These are phyloP conservation scores for Oostethus manadensis DNA, from an alignment of 2,113 vertebrate species.

Conservation along the genomic window DNA sequence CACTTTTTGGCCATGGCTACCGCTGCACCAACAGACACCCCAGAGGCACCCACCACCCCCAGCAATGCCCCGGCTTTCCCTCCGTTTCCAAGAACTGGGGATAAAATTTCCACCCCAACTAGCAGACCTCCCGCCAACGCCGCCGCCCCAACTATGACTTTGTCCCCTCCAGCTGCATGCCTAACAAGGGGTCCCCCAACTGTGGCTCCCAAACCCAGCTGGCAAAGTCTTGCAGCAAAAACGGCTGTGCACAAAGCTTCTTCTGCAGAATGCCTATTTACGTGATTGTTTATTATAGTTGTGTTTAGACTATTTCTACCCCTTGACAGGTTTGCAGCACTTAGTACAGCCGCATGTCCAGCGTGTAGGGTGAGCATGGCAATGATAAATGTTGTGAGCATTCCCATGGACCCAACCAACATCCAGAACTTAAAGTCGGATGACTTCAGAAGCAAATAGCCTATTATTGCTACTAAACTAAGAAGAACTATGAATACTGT, in stretches of 20 bases:
- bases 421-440: slow-evolving; percentile 65
- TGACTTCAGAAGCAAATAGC: slow-evolving; percentile 41
- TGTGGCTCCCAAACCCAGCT: slow-evolving; percentile 60
- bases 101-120: slow-evolving; percentile 19
- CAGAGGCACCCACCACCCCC: slow-evolving; percentile 53
- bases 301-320: slow-evolving; percentile 24
- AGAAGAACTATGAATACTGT: slow-evolving; percentile 54
- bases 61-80: slow-evolving; percentile 57
- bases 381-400: slow-evolving; percentile 60
- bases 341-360: slow-evolving; percentile 41
- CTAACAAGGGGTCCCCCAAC: slow-evolving; percentile 54
- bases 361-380: slow-evolving; percentile 65
- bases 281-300: slow-evolving; percentile 26
- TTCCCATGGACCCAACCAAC: slow-evolving; percentile 60
- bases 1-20: slow-evolving; percentile 44
- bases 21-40: slow-evolving; percentile 57
- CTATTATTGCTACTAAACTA: slow-evolving; percentile 40
- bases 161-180: slow-evolving; percentile 30
- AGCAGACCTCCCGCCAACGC: slow-evolving; percentile 35
- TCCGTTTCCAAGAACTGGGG: slow-evolving; percentile 42
- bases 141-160: slow-evolving; percentile 50
- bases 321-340: slow-evolving; percentile 29
- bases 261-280: slow-evolving; percentile 44
- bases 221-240: slow-evolving; percentile 58
- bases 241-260: slow-evolving; percentile 59